Percentiles rank a stretch among this genome's conserved stretches.
phyloP scores from a whole-genome alignment of 1,140 invertebrate species.

The Pteromalus puparum region DNA sequence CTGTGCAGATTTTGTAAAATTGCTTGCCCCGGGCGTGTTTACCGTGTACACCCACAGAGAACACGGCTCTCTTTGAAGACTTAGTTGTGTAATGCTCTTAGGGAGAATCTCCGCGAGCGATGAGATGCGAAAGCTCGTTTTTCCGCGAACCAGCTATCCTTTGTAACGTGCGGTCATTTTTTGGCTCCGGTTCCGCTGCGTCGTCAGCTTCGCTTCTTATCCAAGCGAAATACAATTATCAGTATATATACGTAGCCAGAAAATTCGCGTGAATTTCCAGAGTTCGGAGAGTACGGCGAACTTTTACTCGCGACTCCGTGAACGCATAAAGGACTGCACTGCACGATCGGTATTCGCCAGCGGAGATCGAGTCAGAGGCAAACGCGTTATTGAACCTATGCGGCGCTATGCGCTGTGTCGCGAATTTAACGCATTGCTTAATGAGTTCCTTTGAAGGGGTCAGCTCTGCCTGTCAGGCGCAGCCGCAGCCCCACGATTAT shows the following conservation, averaged over 20 bases:
- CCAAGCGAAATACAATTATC: not conserved
- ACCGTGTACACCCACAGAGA: not conserved
- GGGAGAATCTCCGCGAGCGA: constrained; percentile 15
- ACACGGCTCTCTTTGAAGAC: not conserved
- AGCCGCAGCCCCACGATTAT: constrained; percentile 51
- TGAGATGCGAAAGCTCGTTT: not conserved
- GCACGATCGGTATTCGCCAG: not conserved
- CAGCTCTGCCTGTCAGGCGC: constrained; percentile 57
- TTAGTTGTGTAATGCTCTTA: constrained; percentile 31
- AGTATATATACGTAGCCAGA: no score
- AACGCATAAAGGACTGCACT: not conserved
- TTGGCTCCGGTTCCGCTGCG: no score
- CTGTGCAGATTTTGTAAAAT: constrained; percentile 4
- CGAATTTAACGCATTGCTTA: constrained; percentile 55
- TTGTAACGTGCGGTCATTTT: not conserved
- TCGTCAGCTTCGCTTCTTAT: not conserved
- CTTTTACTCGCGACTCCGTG: not conserved
- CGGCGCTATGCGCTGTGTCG: not conserved
- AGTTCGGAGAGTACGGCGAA: no score
- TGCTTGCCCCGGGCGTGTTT: not conserved
- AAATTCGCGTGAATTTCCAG: no score
- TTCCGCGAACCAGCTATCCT: not conserved
- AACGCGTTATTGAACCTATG: not conserved
- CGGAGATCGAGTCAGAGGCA: not conserved
- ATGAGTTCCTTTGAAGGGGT: constrained; percentile 64